Evolutionary conservation across 2,888 invertebrate genomes (phyloP), one percentile per base, ranked within the genome.

Genomic region (Lithophane semibrunnea): DNA sequence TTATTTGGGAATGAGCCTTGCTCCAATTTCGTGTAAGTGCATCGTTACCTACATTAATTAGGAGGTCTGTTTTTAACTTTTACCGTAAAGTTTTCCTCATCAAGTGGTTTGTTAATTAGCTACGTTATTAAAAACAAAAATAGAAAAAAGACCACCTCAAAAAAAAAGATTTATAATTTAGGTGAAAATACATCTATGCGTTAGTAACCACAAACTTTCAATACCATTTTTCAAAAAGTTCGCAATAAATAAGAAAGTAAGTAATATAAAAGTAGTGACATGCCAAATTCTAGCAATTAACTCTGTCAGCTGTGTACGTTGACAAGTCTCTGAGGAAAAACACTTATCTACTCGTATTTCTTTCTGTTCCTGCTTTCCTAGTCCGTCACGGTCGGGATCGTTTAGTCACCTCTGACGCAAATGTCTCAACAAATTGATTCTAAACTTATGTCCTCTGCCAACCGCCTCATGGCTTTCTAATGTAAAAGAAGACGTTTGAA

Each of bases 1-100:
- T 88, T 91, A 90, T 92, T 93, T 89, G 74, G 86, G 89, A 86
- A 87, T 86, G 80, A 90, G 84, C 94, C 94, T 94, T 93, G 93
- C 86, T 88, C 94, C 91, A 92, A 88, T 90, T 92, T 86, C 82
- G 73, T 52, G 80, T 81, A 89, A 87, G 85, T 88, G 86, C 79
- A 83, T 78, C 77, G 76, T 84, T 84, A 84, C 84, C 79, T 86
- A 82, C 58, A 80, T 82, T 85, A 76, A 77, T 75, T 80, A 73
- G 56, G 68, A 64, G 67, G 67, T 60, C 66, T 67, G 78, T 16
- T 66, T 82, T 70, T 52, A 66, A 77, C 61, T 77, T 73, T 82
- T 63, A 58, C 63, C 66, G 71, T 79, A 60, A 70, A 69, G 16
- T 66, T 70, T 80, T 58, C 74, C 37, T 49, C 74, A 12, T 72